phyloP scores from a whole-genome alignment of 1,140 invertebrate species.

The Laupala kohalensis region DNA sequence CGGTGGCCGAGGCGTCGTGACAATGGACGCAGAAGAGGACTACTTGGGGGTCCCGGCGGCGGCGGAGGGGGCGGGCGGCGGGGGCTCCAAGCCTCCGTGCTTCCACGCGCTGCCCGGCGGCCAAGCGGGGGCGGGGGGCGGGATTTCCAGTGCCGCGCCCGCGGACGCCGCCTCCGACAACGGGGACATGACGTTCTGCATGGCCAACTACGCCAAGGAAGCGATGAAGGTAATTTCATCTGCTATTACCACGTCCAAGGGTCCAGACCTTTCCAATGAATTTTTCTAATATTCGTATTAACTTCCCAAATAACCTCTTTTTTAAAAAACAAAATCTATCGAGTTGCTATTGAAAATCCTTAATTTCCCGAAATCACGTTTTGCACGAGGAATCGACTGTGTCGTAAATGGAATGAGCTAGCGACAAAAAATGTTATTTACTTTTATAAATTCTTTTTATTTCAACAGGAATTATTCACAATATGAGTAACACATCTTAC shows the following conservation, averaged over 20 bases:
- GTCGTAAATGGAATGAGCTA: background rate
- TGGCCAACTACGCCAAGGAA: slow-evolving; percentile 71
- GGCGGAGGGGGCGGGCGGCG: too few relatives aligned
- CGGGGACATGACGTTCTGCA: slow-evolving; percentile 75
- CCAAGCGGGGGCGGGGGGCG: background rate
- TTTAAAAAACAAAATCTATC: background rate
- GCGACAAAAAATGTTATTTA: background rate
- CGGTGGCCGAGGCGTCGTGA: background rate
- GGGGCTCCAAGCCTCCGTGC: background rate
- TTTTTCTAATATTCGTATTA: too few relatives aligned
- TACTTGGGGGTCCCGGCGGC: background rate
- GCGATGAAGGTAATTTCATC: slow-evolving; percentile 51
- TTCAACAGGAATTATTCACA: too few relatives aligned
- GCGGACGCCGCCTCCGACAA: slow-evolving; percentile 36
- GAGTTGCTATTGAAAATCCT: background rate
- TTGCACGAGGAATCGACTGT: background rate
- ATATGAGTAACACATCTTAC: too few relatives aligned
- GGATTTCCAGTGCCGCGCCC: background rate
- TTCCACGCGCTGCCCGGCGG: slow-evolving; percentile 1
- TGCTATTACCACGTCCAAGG: background rate
- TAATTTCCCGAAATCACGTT: background rate
- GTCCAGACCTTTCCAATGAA: background rate
- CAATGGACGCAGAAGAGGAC: slow-evolving; percentile 10
- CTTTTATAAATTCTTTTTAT: too few relatives aligned
- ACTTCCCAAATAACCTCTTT: background rate